Evolutionary conservation across 1,140 invertebrate genomes (phyloP).

Genomic region (Cephus cinctus): DNA sequence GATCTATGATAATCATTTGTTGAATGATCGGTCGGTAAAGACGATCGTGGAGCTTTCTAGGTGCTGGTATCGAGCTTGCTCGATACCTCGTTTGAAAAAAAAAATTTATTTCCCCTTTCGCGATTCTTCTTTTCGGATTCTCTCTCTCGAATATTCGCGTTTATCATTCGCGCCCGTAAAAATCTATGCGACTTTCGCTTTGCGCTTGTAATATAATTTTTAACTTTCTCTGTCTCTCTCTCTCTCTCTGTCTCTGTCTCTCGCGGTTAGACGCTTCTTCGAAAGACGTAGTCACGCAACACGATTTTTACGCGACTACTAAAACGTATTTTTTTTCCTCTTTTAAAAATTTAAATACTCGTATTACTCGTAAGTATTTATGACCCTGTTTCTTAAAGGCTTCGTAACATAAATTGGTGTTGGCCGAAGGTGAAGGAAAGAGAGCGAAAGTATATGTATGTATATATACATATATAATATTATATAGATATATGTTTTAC

Average conservation of each 20-base stretch:
- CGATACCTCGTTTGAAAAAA: too few species aligned
- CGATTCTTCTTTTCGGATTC: too few species aligned
- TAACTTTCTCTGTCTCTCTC: conserved; percentile 9
- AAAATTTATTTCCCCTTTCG: too few species aligned
- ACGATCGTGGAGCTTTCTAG: too few species aligned
- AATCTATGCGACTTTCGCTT: not conserved
- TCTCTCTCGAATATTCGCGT: too few species aligned
- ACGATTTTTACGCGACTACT: conserved; percentile 15
- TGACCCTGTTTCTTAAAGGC: conserved; percentile 56
- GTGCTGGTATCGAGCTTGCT: too few species aligned
- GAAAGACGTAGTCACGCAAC: too few species aligned
- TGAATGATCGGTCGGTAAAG: too few species aligned
- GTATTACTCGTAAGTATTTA: conserved; percentile 48
- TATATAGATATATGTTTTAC: conserved; percentile 1
- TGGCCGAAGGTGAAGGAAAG: conserved; percentile 30
- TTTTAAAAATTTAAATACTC: conserved; percentile 49
- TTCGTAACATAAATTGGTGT: conserved; percentile 51
- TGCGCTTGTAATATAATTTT: conserved; percentile 11
- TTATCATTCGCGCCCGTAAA: conserved; percentile 6
- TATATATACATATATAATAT: not conserved
- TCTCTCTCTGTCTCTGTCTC: conserved; percentile 12
- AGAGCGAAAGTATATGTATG: conserved; percentile 19
- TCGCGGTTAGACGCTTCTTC: too few species aligned
- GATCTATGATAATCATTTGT: too few species aligned
- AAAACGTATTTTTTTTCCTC: conserved; percentile 22